phyloP scores from a whole-genome alignment of 2,888 invertebrate species.

The Mimachlamys varia region DNA sequence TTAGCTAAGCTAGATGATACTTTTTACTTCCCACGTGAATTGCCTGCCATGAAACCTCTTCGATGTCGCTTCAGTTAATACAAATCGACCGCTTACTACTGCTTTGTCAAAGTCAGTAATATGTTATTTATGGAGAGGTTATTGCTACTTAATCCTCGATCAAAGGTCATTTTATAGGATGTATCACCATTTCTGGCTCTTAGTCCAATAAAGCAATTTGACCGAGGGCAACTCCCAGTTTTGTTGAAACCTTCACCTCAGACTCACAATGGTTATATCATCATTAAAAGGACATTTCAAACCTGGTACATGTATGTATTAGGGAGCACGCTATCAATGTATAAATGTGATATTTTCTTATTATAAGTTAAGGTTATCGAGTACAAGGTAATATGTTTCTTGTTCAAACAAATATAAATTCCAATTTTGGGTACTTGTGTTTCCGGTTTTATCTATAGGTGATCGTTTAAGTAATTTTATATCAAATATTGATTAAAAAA shows the following conservation, averaged over 20 bases:
- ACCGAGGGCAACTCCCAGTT: neutral
- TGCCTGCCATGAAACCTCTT: neutral
- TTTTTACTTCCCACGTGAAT: neutral
- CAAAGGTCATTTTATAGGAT: neutral
- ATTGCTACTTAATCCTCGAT: neutral
- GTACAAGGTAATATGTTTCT: too few relatives aligned
- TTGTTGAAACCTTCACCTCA: neutral
- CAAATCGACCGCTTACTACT: neutral
- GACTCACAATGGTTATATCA: neutral
- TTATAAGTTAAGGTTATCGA: too few relatives aligned
- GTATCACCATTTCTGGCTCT: neutral
- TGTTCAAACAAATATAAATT: too few relatives aligned
- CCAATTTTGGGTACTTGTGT: too few relatives aligned
- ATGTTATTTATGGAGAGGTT: neutral
- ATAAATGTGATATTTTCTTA: too few relatives aligned
- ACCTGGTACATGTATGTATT: too few relatives aligned
- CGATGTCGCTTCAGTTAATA: neutral
- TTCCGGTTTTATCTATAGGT: too few relatives aligned
- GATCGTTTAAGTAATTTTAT: too few relatives aligned
- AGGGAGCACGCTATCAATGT: too few relatives aligned
- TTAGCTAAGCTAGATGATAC: too few relatives aligned
- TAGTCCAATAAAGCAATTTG: neutral
- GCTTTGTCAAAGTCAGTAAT: slow-evolving; percentile 1
- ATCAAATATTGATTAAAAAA: too few relatives aligned
- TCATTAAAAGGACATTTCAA: neutral